phyloP scores from a whole-genome alignment of 1,140 invertebrate genomes.

The Tribolium castaneum region DNA sequence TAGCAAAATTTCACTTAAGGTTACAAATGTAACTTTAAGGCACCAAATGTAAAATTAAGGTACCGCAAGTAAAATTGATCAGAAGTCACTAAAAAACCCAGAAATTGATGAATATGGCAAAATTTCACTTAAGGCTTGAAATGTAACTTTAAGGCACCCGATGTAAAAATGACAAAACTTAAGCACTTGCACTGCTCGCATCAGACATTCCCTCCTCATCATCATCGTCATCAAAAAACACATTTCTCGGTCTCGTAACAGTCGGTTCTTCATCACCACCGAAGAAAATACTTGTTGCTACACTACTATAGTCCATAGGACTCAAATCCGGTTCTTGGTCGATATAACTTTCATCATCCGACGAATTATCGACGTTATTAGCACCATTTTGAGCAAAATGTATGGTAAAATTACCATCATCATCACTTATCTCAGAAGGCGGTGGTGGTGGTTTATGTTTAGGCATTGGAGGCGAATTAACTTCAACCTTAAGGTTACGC shows the following conservation, averaged over 20 bases:
- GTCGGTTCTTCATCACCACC: conserved; percentile 44
- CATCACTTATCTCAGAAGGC: neutral
- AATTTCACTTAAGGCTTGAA: no score
- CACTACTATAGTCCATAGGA: conserved; percentile 50
- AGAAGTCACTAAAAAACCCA: no score
- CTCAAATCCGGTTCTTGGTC: conserved; percentile 4
- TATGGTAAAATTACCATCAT: conserved; percentile 43
- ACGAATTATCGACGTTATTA: conserved; percentile 51
- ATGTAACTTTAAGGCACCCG: no score
- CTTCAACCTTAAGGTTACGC: neutral
- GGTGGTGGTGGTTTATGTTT: neutral
- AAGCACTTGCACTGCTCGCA: conserved; percentile 29
- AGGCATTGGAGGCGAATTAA: neutral
- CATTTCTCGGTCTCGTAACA: conserved; percentile 44
- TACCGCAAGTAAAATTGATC: no score
- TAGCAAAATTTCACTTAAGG: no score
- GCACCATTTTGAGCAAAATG: conserved; percentile 57
- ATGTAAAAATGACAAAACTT: neutral
- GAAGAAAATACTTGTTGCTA: conserved; percentile 60
- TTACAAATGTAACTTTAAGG: no score
- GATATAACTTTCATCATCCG: conserved; percentile 25
- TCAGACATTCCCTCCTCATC: conserved; percentile 11
- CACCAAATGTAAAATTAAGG: no score
- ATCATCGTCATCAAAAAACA: conserved; percentile 13
- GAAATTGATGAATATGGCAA: no score